Evolutionary conservation across 2,888 invertebrate species (phyloP).

Genomic region (Empis stercorea): DNA sequence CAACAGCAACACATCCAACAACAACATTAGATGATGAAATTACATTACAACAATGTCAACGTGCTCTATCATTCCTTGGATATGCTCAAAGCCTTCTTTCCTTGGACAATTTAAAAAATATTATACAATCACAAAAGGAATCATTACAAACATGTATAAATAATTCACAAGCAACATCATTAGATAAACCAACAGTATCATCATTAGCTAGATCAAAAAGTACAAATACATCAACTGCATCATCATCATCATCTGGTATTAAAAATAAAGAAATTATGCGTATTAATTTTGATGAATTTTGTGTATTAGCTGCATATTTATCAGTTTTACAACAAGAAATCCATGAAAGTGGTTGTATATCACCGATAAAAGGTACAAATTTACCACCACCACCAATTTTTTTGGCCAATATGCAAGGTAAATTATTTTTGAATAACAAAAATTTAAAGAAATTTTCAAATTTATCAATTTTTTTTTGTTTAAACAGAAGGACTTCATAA

Average conservation of each 20-base stretch:
- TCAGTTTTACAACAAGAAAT: slow-evolving; percentile 36
- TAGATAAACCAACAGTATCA: neutral
- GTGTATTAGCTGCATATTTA: slow-evolving; percentile 34
- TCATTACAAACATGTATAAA: slow-evolving; percentile 18
- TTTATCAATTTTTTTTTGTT: slow-evolving; percentile 1
- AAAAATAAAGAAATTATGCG: slow-evolving; percentile 9
- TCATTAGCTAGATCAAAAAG: slow-evolving; percentile 6
- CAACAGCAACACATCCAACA: neutral
- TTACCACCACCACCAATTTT: slow-evolving; percentile 36
- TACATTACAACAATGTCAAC: slow-evolving; percentile 34
- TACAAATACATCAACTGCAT: slow-evolving; percentile 4
- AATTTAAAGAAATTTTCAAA: too few species aligned
- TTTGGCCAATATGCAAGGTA: slow-evolving; percentile 32
- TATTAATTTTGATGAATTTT: slow-evolving; percentile 35
- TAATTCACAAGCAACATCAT: slow-evolving; percentile 1
- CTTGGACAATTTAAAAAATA: slow-evolving; percentile 31
- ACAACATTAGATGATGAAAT: slow-evolving; percentile 23
- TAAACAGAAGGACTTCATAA: slow-evolving; percentile 15
- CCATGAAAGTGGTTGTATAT: slow-evolving; percentile 36
- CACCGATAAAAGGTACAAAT: slow-evolving; percentile 36
- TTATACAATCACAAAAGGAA: slow-evolving; percentile 29
- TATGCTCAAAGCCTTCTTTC: slow-evolving; percentile 35
- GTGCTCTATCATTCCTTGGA: slow-evolving; percentile 34
- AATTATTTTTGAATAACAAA: too few species aligned
- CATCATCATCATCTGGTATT: neutral